Evolutionary conservation across 2,113 vertebrate genomes (phyloP), one percentile per base, ranked within the genome.

Genomic region (Corydoras sp.): DNA sequence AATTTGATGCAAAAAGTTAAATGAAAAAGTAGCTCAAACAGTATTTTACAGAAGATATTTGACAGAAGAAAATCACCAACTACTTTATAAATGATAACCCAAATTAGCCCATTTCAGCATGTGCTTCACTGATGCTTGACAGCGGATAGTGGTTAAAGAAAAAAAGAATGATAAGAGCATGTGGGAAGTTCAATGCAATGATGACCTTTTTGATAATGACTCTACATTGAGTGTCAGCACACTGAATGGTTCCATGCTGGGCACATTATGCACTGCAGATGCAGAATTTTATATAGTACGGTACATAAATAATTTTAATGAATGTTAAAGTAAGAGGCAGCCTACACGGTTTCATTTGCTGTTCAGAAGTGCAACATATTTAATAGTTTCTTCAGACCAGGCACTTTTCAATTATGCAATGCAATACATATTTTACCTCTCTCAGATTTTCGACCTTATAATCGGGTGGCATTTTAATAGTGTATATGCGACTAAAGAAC

Each of bases 121-220:
- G 48, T 10, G 12, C 29, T 31, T 14, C 18, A n/a, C 64, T 65
- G 18, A 50, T 5, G 15, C 48, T 32, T 55, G 29, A 30, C 51
- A 55, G 30, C 2, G n/a, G 65, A 31, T 65, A n/a, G 63, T 5
- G 56, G 49, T 53, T 55, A 70, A 65, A 73, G 24, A 60, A 63
- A 10, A 43, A 11, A 30, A 14, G 15, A 50, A 14, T 8, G 56
- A 65, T 35, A 12, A 10, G 60, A 49, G 43, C 3, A 58, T 58
- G 50, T 31, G 30, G 24, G 7, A 43, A 18, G 3, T 53, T 69
- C 62, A 62, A 48, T 60, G 54, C 18, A 29, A 58, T 13, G 9
- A 15, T 80, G 76, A 77, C 79, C 73, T 75, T 80, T 77, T 51
- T 12, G 15, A 53, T 75, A 75, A 75, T 56, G 59, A 69, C 65